Percentiles rank a stretch among this genome's conserved stretches.
These are phyloP conservation scores for Ophraella communa DNA, from an alignment of 2,888 invertebrate species.

Conservation along the genomic window DNA sequence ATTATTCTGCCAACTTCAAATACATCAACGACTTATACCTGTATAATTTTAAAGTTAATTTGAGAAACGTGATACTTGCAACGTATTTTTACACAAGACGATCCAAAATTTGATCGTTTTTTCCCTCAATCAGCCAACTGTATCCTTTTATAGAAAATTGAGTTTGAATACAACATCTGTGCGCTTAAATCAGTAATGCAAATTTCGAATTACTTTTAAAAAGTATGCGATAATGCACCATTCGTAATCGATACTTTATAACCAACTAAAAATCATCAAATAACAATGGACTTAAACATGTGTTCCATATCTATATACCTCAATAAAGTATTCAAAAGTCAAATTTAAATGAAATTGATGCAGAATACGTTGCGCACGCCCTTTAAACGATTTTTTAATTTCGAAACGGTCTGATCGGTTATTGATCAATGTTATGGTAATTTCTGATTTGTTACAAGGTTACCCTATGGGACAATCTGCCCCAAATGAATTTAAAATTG, in stretches of 20 bases:
- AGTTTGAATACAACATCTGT: constrained; percentile 16
- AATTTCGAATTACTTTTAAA: constrained; percentile 26
- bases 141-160: constrained; percentile 15
- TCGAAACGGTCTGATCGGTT: constrained; percentile 52
- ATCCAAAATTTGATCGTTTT: background rate
- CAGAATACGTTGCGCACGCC: constrained; percentile 52
- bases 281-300: constrained; percentile 41
- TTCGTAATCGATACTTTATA: constrained; percentile 45
- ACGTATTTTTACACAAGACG: constrained; percentile 1
- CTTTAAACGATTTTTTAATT: constrained; percentile 51
- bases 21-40: too few relatives aligned
- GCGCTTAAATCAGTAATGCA: constrained; percentile 23
- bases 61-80: constrained; percentile 8
- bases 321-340: constrained; percentile 53
- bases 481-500: constrained; percentile 59
- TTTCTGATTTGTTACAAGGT: constrained; percentile 57
- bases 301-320: constrained; percentile 51
- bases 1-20: too few relatives aligned
- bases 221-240: constrained; percentile 19
- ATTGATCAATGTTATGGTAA: constrained; percentile 58
- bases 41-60: constrained; percentile 1
- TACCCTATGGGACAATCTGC: constrained; percentile 54
- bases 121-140: background rate
- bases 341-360: constrained; percentile 53
- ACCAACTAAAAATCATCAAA: constrained; percentile 25